phyloP scores from a whole-genome alignment of 2,888 invertebrate genomes.

The Erebia ligea region DNA sequence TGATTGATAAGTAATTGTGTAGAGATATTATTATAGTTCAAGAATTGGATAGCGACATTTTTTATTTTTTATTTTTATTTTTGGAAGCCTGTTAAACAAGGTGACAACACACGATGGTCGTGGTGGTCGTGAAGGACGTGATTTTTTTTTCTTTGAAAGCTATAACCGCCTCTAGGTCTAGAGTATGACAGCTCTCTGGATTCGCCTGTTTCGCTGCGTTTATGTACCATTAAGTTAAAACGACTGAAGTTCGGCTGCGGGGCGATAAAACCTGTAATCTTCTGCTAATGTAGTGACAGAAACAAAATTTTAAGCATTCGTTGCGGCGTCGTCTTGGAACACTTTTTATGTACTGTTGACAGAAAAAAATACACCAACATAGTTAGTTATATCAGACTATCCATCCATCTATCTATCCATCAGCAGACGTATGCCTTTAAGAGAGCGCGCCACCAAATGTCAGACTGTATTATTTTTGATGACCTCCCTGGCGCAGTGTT shows the following conservation, averaged over 20 bases:
- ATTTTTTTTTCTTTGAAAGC: not conserved
- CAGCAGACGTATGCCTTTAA: not conserved
- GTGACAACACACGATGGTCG: too few relatives aligned
- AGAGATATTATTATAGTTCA: too few relatives aligned
- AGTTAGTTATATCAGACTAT: too few relatives aligned
- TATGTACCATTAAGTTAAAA: slow-evolving; percentile 27
- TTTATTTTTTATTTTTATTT: too few relatives aligned
- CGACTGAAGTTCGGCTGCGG: slow-evolving; percentile 22
- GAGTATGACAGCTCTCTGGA: not conserved
- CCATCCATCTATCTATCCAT: not conserved
- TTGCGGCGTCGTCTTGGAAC: not conserved
- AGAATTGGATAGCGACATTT: too few relatives aligned
- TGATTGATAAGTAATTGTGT: too few relatives aligned
- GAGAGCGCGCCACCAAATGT: too few relatives aligned
- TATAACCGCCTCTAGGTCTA: not conserved
- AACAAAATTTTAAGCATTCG: slow-evolving; percentile 32
- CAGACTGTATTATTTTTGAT: too few relatives aligned
- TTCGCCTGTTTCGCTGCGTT: slow-evolving; percentile 11
- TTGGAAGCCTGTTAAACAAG: too few relatives aligned
- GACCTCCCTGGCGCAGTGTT: too few relatives aligned
- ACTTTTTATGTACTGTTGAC: slow-evolving; percentile 23
- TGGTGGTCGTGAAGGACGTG: not conserved
- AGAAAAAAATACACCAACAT: not conserved
- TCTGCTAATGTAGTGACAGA: slow-evolving; percentile 36
- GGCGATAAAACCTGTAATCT: slow-evolving; percentile 37